Evolutionary conservation across 1,140 invertebrate species (phyloP).

Genomic region (Drosophila kikkawai): DNA sequence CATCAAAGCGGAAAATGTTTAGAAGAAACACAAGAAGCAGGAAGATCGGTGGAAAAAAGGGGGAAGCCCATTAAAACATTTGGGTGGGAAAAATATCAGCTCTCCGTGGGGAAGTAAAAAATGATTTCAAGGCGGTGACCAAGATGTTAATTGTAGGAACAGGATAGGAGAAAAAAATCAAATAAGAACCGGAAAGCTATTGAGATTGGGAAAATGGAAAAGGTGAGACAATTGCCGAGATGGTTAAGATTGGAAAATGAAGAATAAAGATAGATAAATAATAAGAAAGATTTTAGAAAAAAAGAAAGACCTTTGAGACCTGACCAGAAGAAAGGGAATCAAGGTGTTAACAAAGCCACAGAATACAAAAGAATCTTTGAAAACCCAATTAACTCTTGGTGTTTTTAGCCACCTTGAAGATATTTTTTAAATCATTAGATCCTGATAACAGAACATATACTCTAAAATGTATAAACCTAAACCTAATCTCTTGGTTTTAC

Average conservation of each 20-base stretch:
- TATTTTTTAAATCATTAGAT: not conserved
- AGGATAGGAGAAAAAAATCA: not conserved
- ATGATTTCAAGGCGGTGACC: not conserved
- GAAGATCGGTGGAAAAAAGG: not conserved
- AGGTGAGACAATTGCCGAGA: not conserved
- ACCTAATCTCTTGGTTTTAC: not conserved
- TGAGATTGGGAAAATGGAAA: not conserved
- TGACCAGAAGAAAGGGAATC: not conserved
- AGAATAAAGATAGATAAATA: not conserved
- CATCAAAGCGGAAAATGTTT: constrained; percentile 24
- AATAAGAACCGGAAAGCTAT: constrained; percentile 6
- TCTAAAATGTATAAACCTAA: no score
- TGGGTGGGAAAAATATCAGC: constrained; percentile 10
- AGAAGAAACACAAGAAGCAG: constrained; percentile 10
- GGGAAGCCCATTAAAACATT: constrained; percentile 1
- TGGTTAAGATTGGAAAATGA: not conserved
- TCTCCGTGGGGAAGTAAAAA: constrained; percentile 3
- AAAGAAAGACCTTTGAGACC: not conserved
- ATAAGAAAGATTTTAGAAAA: not conserved
- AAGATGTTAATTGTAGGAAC: constrained; percentile 8
- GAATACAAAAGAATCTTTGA: not conserved
- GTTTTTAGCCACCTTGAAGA: not conserved
- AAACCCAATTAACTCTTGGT: not conserved
- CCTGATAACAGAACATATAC: not conserved
- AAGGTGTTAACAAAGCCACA: not conserved